These are phyloP conservation scores for Bombycilla garrulus DNA, from an alignment of 2,113 vertebrate species.

Conservation along the genomic window DNA sequence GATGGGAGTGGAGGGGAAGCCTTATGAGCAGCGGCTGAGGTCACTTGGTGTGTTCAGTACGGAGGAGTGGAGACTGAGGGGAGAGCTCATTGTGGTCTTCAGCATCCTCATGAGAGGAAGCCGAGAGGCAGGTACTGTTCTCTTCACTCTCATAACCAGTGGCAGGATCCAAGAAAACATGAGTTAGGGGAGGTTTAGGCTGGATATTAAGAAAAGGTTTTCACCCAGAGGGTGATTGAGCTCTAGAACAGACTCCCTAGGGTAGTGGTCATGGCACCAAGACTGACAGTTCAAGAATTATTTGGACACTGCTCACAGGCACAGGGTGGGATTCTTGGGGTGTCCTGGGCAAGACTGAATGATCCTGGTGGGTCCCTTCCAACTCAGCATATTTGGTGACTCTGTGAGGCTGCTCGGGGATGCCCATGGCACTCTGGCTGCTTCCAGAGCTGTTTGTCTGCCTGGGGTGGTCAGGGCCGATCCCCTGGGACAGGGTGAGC, in stretches of 20 bases:
- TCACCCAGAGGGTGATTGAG: not conserved
- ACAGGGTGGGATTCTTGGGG: not conserved
- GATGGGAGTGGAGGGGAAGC: not conserved
- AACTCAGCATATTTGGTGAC: not conserved
- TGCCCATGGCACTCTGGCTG: accelerated
- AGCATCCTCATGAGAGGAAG: not conserved
- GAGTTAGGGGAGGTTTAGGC: not conserved
- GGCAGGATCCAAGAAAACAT: not conserved
- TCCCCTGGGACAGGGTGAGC: not conserved
- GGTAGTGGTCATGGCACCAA: no score
- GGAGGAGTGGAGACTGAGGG: not conserved
- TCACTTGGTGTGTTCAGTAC: not conserved
- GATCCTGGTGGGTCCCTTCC: not conserved
- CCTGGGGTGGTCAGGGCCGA: accelerated
- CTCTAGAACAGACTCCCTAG: not conserved
- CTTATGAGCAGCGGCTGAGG: not conserved
- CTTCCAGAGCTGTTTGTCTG: not conserved
- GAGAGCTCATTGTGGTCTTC: not conserved
- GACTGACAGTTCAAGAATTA: not conserved
- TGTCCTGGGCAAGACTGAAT: not conserved
- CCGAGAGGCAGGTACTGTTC: not conserved
- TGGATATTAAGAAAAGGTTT: not conserved
- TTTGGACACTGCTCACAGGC: accelerated
- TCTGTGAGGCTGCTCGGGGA: accelerated
- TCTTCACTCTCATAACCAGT: not conserved